Percentiles rank a stretch among this genome's conserved stretches.
These are phyloP conservation scores for Ephydatia muelleri DNA, from an alignment of 37 sponge, comb jelly and placozoan species.

Conservation along the genomic window DNA sequence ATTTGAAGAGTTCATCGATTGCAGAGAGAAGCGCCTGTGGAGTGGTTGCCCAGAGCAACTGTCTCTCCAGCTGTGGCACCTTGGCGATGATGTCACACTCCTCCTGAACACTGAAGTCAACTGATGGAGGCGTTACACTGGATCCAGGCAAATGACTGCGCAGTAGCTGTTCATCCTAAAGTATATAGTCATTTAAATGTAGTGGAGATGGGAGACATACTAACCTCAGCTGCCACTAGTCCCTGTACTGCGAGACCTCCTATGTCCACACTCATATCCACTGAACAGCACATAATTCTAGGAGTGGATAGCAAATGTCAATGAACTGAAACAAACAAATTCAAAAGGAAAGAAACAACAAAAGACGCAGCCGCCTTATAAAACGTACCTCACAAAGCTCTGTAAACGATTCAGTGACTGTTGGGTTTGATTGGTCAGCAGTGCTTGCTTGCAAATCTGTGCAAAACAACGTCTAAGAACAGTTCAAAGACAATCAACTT, in stretches of 20 bases:
- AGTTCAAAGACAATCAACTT: not conserved
- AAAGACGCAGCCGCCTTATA: not conserved
- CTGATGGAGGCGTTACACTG: not conserved
- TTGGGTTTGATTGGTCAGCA: not conserved
- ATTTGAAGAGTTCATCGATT: constrained; percentile 40
- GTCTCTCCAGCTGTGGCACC: constrained; percentile 31
- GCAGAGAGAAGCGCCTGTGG: constrained; percentile 16
- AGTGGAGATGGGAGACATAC: not conserved
- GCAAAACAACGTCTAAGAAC: not conserved
- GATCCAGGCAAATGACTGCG: not conserved
- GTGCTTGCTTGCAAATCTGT: not conserved
- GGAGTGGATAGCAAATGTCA: not conserved
- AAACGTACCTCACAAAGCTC: constrained; percentile 20
- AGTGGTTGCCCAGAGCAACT: constrained; percentile 15
- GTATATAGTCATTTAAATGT: not conserved
- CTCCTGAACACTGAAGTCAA: not conserved
- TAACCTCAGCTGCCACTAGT: not conserved
- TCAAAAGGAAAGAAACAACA: not conserved
- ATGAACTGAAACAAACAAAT: not conserved
- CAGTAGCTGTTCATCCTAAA: not conserved
- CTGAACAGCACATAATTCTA: constrained; percentile 8
- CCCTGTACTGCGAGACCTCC: not conserved
- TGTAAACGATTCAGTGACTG: not conserved
- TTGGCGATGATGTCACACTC: not conserved
- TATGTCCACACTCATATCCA: not conserved